Evolutionary conservation across 2,113 vertebrate genomes (phyloP), one percentile per base, ranked within the genome.

Genomic region (Rhea pennata): DNA sequence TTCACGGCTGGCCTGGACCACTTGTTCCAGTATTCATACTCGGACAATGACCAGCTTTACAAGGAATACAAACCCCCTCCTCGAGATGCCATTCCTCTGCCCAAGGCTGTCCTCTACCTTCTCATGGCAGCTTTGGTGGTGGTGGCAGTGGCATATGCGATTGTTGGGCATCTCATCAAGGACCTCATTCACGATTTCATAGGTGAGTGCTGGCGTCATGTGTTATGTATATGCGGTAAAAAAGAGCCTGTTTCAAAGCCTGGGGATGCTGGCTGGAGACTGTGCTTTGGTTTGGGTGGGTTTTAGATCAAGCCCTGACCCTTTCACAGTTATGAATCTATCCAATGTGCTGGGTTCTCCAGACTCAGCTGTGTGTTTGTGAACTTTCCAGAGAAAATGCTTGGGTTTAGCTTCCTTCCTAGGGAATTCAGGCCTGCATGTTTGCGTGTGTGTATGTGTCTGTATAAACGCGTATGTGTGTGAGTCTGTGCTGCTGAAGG

Each of bases 51-150:
- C 90, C 98, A 98, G 92, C 98, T 98, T 67, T 98, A 98, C 98
- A 98, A 98, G 76, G 98, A 99, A 95, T 98, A 98, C 97, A 98
- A 98, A 88, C 98, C 98, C 0, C 98, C 98, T 22, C 97, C 97
- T 44, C 96, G 98, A 48, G 98, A 98, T 0, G 95, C 98, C 59
- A 98, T 99, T 53, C 98, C 98, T 54, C 96, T 99, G 88, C 99
- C 99, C 91, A 98, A 98, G 81, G 99, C 99, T 23, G 98, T 99
- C 33, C 98, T 99, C n/a, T 99, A 99, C 97, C 98, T 99, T 88
- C 97, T 99, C 51, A 99, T 99, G 98, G 99, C 98, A 15, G 99
- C 98, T 9, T 97, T 99, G 88, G 98, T 99, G 96, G 98, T 99
- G 95, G 99, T 99, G 80, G 98, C 98, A 9, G 98, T 99, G 97